Conservation (phyloP, 2,113 vertebrate species). For the Callipepla californica region DNA sequence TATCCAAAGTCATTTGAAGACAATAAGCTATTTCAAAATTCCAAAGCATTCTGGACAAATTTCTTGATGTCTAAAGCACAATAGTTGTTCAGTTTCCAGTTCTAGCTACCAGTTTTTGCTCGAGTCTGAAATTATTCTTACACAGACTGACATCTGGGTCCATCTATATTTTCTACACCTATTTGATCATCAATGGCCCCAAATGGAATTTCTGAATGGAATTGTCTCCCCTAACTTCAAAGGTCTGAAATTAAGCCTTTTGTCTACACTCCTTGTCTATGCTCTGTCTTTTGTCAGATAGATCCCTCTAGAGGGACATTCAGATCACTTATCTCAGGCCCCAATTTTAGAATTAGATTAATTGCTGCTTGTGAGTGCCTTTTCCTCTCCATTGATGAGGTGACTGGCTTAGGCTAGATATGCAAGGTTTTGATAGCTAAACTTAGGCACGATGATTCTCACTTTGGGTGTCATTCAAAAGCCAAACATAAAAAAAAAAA, state of each 20-base stretch:
- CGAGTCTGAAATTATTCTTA: neutral
- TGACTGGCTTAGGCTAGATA: neutral
- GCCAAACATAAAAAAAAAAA: neutral
- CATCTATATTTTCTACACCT: neutral
- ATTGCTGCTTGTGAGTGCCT: neutral
- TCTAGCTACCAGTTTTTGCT: neutral
- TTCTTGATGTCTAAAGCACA: neutral
- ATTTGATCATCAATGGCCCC: neutral
- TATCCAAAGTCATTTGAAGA: neutral
- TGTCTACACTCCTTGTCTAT: neutral
- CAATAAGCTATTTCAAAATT: neutral
- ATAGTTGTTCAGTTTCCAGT: neutral
- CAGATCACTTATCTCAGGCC: neutral
- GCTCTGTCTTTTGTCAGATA: conserved; percentile 17
- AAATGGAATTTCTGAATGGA: conserved; percentile 3
- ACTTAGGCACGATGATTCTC: neutral
- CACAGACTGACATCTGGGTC: neutral
- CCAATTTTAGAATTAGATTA: conserved; percentile 25
- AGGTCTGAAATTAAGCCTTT: conserved; percentile 43
- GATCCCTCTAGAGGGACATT: neutral
- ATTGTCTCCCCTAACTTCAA: conserved; percentile 6
- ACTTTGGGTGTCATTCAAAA: neutral
- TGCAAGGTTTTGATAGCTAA: neutral
- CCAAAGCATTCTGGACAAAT: neutral
- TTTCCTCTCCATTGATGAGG: neutral